Conservation (phyloP, 2,888 invertebrate species). For the Drosophila kanekoi region DNA sequence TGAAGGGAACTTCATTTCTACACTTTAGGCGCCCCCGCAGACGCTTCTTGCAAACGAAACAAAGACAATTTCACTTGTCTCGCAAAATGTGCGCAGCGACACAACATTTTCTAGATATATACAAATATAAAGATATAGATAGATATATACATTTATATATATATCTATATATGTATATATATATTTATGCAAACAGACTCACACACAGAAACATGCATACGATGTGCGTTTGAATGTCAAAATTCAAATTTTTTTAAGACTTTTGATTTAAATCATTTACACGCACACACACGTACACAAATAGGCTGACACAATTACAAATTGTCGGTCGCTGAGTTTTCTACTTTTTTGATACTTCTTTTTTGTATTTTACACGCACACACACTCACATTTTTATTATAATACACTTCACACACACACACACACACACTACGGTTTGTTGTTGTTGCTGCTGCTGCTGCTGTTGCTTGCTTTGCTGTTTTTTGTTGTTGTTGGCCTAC, state of each 20-base stretch:
- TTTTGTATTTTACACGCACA: conserved; percentile 39
- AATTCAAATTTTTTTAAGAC: conserved; percentile 50
- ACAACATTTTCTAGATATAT: conserved; percentile 30
- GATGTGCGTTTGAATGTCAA: conserved; percentile 59
- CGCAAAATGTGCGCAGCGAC: conserved; percentile 35
- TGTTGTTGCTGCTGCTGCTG: conserved; percentile 58
- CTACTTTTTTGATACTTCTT: conserved; percentile 65
- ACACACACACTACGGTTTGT: conserved; percentile 56
- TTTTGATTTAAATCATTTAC: conserved; percentile 66
- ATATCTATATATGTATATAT: background rate
- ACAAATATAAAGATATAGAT: too few relatives aligned
- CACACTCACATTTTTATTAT: conserved; percentile 43
- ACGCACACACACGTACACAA: conserved; percentile 37
- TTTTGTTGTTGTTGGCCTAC: conserved; percentile 80
- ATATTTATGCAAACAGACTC: background rate
- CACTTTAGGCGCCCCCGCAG: conserved; percentile 56
- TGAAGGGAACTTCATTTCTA: conserved; percentile 70
- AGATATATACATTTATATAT: conserved; percentile 1
- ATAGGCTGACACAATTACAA: conserved; percentile 71
- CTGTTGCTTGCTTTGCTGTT: conserved; percentile 55
- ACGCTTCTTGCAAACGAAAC: conserved; percentile 50
- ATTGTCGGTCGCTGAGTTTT: conserved; percentile 62
- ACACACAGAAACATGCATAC: conserved; percentile 24
- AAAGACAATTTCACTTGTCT: conserved; percentile 78
- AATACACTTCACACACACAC: conserved; percentile 55